Conservation (phyloP, 2,113 vertebrate species). For the Gorsachius goisagi region DNA sequence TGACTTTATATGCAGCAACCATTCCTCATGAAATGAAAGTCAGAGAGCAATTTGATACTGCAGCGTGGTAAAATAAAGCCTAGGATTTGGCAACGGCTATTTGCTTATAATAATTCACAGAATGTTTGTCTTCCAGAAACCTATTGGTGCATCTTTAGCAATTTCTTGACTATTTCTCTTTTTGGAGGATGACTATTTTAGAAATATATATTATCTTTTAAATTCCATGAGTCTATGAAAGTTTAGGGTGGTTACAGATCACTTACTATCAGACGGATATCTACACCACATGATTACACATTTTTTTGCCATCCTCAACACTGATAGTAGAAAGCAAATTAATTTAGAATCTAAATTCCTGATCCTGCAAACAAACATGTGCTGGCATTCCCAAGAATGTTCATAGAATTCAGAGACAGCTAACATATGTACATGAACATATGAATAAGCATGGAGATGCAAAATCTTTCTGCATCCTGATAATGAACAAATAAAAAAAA, state of each 20-base stretch:
- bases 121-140: not conserved
- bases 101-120: not conserved
- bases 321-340: not conserved
- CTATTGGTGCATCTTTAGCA: not conserved
- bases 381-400: not conserved
- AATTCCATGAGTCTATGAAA: not conserved
- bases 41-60: not conserved
- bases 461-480: not conserved
- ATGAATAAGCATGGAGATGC: not conserved
- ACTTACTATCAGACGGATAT: not conserved
- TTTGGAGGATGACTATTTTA: not conserved
- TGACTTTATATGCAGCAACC: not conserved
- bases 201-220: not conserved
- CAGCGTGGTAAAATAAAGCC: not conserved
- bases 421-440: not conserved
- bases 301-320: not conserved
- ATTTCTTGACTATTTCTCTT: not conserved
- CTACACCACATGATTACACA: not conserved
- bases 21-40: not conserved
- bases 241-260: not conserved
- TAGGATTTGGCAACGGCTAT: not conserved
- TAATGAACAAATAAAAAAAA: not conserved
- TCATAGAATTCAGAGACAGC: not conserved
- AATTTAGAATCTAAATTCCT: not conserved
- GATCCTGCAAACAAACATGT: not conserved